Base-by-base conservation (phyloP, 2,797 vertebrate genomes). In the Hemibagrus guttatus region DNA sequence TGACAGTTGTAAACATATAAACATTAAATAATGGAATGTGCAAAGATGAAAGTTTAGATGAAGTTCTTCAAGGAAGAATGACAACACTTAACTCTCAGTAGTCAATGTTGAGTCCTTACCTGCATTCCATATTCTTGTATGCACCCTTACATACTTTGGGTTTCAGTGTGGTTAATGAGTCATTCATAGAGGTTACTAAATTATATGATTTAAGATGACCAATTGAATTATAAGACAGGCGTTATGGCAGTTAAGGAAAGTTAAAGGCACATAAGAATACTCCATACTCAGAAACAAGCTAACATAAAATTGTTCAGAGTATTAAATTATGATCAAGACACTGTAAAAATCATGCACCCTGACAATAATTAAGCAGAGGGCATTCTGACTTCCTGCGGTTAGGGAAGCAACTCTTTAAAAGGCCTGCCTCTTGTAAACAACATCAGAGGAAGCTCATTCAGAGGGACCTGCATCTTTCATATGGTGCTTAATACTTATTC, bases 391-490 rank as follows among this genome's bases (percentile, higher is more conserved):
- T 90, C 85, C 85, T 89, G 54, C 61, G 56, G 83, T 88, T 89
- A 66, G 61, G 84, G 80, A 91, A 90, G 84, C 88, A 81, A 87
- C 79, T 88, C 87, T 90, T 92, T 90, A 90, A 91, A 89, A 85
- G 86, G 64, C 78, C 61, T 69, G 78, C 81, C 90, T 92, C 94
- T 92, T 92, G 91, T 94, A 95, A 95, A 95, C 89, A 89, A 91
- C 92, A 90, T 90, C 49, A 56, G 91, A 91, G 89, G 92, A 92
- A 93, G 90, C 91, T 92, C 92, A 92, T 93, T 93, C 91, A 91
- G 92, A 92, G 75, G 79, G 56, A 89, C 90, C 91, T 88, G 89
- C 91, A 92, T 92, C 91, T 91, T 92, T 92, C 93, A 91, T 91
- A 91, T 92, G 91, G 88, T 63, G 84, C 92, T 92, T 91, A 93